phyloP scores from a whole-genome alignment of 2,113 vertebrate species.

The Acrocephalus kingi region DNA sequence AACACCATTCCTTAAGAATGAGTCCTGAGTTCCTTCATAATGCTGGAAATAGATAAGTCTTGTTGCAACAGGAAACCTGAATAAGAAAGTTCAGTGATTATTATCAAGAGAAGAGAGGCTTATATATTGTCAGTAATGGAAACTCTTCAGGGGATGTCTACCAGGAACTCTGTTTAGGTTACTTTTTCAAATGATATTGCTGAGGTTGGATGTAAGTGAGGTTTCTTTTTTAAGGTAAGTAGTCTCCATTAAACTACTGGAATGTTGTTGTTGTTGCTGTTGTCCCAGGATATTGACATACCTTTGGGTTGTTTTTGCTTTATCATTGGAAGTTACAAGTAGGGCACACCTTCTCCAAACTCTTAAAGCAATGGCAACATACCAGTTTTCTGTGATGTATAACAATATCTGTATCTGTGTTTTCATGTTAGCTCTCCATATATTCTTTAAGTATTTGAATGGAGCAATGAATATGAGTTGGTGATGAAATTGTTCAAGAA shows the following conservation, averaged over 20 bases:
- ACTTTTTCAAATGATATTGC: background rate
- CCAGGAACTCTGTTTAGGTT: background rate
- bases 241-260: background rate
- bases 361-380: background rate
- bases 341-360: background rate
- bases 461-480: background rate
- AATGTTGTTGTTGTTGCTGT: background rate
- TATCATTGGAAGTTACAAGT: background rate
- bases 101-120: background rate
- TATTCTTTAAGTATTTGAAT: background rate
- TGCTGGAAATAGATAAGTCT: background rate
- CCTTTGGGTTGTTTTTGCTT: accelerated
- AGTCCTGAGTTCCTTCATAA: background rate
- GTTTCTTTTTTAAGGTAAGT: background rate
- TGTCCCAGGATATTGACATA: background rate
- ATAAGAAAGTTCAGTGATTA: background rate
- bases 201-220: background rate
- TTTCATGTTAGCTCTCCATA: background rate
- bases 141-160: background rate
- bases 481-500: background rate
- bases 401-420: background rate
- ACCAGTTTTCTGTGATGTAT: background rate
- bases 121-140: background rate
- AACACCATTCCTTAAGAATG: background rate
- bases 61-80: background rate